Percentiles rank a stretch among this genome's conserved stretches.
Conservation (phyloP, 2,113 vertebrate species). For the Romanogobio albipinnatus region DNA sequence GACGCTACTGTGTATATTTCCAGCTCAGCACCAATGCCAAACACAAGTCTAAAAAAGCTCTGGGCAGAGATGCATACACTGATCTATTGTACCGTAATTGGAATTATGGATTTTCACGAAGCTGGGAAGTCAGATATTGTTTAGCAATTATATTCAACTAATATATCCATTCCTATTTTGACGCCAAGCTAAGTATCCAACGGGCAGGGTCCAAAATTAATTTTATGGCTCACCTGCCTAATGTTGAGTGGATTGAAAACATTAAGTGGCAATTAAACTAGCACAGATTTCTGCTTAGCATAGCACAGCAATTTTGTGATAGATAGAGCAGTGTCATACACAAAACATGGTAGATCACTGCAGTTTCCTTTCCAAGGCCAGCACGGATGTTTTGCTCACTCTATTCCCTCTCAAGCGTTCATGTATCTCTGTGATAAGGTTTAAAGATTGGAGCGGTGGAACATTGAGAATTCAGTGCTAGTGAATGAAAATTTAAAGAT, state of each 20-base stretch:
- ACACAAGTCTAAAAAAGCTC: slow-evolving; percentile 27
- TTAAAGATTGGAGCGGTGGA: not conserved
- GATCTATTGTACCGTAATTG: slow-evolving; percentile 24
- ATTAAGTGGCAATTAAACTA: not conserved
- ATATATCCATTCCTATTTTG: not conserved
- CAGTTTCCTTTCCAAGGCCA: slow-evolving; percentile 2
- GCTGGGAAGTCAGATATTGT: not conserved
- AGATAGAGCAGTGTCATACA: not conserved
- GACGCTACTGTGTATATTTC: slow-evolving; percentile 14
- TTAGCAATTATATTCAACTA: not conserved
- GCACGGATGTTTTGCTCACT: not conserved
- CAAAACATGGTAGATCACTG: not conserved
- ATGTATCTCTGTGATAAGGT: not conserved
- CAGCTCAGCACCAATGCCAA: slow-evolving; percentile 39
- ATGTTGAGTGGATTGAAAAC: not conserved
- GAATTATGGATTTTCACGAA: slow-evolving; percentile 19
- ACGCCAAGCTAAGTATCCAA: not conserved
- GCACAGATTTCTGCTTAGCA: slow-evolving; percentile 8
- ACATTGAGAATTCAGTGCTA: not conserved
- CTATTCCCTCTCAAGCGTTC: not conserved
- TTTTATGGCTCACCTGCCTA: not conserved
- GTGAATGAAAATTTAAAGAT: not conserved
- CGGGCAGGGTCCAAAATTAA: not conserved
- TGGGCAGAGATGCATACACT: slow-evolving; percentile 21
- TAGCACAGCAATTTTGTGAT: not conserved